Evolutionary conservation across 2,888 invertebrate genomes (phyloP), one percentile per base, ranked within the genome.

Genomic region (Euzophera pinguis): DNA sequence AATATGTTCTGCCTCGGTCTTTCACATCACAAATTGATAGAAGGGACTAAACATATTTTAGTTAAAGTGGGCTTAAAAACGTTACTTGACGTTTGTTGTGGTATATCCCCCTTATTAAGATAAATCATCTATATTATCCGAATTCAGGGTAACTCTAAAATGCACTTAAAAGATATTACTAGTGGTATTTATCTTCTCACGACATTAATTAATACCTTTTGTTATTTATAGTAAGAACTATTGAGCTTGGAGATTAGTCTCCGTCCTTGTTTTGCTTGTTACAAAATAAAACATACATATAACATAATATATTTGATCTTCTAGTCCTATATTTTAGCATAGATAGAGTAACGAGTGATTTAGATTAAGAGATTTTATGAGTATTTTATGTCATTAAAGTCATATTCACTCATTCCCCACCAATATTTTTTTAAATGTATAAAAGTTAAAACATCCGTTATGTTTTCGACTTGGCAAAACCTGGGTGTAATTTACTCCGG

Each of bases 281-380:
- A 64, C 58, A 65, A 52, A 22, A 22, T 22, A 22, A 22, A 22
- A 22, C 22, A 22, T 3, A 54, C 58, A 56, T 59, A 56, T 55
- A 57, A 58, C 60, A 62, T 60, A 59, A 64, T 63, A 63, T 66
- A 68, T 73, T 73, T 76, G 72, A 77, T 72, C 75, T 81, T 87
- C 87, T 87, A 87, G 87, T 87, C 87, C 72, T 67, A 54, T 79
- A 77, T 65, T 71, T 69, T 78, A 81, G 60, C 53, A 57, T 64
- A 66, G 48, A 27, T 45, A 50, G 59, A 59, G 48, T 69, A 65
- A 56, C 32, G 68, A 66, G 69, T 67, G 65, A 67, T 67, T 48
- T 67, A 66, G 62, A 50, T 35, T 60, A 63, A 61, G 52, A 59
- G 58, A 61, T 60, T 51, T 58, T 53, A 67, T 71, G 71, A 68